These are phyloP conservation scores for Crenuchus spilurus DNA, from an alignment of 2,797 vertebrate genomes.

Conservation along the genomic window DNA sequence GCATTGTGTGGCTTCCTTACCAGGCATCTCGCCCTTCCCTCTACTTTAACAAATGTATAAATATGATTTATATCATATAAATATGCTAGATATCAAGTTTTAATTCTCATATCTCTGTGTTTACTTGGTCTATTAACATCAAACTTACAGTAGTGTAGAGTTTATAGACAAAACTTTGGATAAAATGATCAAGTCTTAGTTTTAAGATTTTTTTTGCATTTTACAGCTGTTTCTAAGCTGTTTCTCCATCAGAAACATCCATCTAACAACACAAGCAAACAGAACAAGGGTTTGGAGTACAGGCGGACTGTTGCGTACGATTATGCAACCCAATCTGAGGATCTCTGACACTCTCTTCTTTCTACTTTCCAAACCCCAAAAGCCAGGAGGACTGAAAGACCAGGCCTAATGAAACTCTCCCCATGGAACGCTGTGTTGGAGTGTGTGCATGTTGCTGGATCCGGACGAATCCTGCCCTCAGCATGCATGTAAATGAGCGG, in stretches of 20 bases:
- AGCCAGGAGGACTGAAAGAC: conserved; percentile 31
- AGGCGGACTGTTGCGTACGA: conserved; percentile 29
- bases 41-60: no score
- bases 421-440: background rate
- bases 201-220: background rate
- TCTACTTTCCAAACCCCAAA: conserved; percentile 28
- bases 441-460: conserved; percentile 21
- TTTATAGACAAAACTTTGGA: no score
- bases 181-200: no score
- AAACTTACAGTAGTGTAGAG: no score
- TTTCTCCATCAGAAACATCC: conserved; percentile 6
- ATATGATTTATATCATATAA: no score
- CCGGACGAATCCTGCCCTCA: conserved; percentile 51
- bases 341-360: conserved; percentile 6
- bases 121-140: no score
- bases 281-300: conserved; percentile 24
- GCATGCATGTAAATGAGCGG: conserved; percentile 56
- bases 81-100: no score
- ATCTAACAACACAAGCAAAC: background rate
- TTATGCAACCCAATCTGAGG: conserved; percentile 46
- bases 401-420: conserved; percentile 42
- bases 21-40: no score
- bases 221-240: background rate
- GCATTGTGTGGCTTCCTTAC: no score
- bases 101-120: no score